phyloP scores from a whole-genome alignment of 2,888 invertebrate species.

The Aspidapion aeneum region DNA sequence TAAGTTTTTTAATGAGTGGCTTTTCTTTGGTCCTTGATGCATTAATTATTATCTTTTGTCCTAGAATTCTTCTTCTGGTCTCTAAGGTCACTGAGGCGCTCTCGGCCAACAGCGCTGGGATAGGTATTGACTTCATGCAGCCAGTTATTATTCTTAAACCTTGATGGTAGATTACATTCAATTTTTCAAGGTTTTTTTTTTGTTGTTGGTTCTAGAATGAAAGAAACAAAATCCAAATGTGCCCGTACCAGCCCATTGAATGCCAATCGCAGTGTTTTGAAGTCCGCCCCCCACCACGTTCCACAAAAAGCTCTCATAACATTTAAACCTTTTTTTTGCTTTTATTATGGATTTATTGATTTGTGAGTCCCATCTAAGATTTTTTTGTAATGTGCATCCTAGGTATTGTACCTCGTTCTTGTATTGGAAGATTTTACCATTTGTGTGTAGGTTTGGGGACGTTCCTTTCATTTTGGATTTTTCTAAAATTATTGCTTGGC shows the following conservation, averaged over 20 bases:
- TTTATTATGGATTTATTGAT: neutral
- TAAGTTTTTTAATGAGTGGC: neutral
- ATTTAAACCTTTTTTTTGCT: constrained; percentile 1
- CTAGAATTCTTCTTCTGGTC: neutral
- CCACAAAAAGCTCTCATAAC: constrained; percentile 6
- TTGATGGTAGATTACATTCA: neutral
- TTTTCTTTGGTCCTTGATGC: neutral
- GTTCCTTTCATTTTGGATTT: neutral
- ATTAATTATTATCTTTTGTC: neutral
- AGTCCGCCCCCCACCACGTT: constrained; percentile 18
- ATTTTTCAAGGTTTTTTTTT: no score
- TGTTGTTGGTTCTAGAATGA: neutral
- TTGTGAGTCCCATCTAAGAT: constrained; percentile 8
- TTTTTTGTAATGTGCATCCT: no score
- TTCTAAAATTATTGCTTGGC: constrained; percentile 9
- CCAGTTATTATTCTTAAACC: neutral
- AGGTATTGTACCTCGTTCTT: neutral
- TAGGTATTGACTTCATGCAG: neutral
- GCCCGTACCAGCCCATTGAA: constrained; percentile 9
- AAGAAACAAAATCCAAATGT: constrained; percentile 10
- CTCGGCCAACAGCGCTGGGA: neutral
- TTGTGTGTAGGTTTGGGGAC: neutral
- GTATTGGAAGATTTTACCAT: neutral
- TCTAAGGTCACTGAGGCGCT: neutral
- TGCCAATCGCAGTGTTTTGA: neutral